Percentiles rank a stretch among this genome's conserved stretches.
Conservation (phyloP, 2,888 invertebrate genomes). For the Horisme vitalbata region DNA sequence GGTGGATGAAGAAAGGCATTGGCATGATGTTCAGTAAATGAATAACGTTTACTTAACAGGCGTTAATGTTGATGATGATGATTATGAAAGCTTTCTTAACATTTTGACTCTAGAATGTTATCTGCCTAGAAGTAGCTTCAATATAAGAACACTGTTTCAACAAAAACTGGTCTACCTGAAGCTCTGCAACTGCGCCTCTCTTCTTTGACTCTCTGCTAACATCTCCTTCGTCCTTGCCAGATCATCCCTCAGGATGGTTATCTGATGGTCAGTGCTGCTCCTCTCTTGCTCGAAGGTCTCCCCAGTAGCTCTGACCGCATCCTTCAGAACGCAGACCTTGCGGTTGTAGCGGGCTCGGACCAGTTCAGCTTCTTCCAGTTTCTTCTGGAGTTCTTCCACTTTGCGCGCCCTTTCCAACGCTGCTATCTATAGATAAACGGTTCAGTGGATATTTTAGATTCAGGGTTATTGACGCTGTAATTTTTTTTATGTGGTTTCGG, state of each 20-base stretch:
- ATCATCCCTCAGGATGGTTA: constrained; percentile 89
- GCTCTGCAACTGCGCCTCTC: constrained; percentile 90
- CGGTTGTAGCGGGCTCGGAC: constrained; percentile 88
- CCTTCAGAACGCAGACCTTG: constrained; percentile 87
- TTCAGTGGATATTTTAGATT: too few species aligned
- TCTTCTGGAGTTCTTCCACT: constrained; percentile 91
- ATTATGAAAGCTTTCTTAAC: too few species aligned
- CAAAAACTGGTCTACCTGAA: constrained; percentile 77
- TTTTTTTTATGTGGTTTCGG: too few species aligned
- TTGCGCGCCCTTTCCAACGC: constrained; percentile 92
- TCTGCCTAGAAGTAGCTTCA: too few species aligned
- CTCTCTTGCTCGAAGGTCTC: constrained; percentile 88
- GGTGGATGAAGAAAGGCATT: too few species aligned
- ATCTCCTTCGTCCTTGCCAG: constrained; percentile 88
- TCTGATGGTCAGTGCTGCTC: constrained; percentile 86
- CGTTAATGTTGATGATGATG: too few species aligned
- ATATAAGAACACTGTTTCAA: too few species aligned
- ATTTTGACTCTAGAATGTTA: too few species aligned
- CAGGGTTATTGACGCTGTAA: too few species aligned
- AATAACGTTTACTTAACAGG: too few species aligned
- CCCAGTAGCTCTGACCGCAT: constrained; percentile 86
- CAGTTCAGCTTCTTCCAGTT: constrained; percentile 91
- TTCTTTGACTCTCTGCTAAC: constrained; percentile 87
- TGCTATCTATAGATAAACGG: constrained; percentile 84
- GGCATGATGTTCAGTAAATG: too few species aligned